Percentiles rank a stretch among this genome's conserved stretches.
Evolutionary conservation across 2,888 invertebrate species (phyloP).

Genomic region (Diaphora mendica): DNA sequence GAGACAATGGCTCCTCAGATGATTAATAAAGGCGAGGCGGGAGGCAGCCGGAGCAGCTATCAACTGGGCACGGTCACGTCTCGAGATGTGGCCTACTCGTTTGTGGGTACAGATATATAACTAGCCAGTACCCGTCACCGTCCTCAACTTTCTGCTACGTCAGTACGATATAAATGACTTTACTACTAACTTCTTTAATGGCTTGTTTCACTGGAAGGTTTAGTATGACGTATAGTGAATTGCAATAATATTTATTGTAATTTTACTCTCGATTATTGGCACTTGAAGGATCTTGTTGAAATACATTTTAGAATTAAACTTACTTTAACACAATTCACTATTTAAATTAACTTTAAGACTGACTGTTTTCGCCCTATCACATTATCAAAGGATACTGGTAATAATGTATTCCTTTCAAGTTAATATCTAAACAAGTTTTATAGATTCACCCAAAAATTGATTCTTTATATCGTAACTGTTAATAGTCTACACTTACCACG

Average conservation of each 20-base stretch:
- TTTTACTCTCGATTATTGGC: background rate
- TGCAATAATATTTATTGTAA: background rate
- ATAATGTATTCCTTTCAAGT: background rate
- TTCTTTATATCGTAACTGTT: background rate
- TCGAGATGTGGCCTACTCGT: background rate
- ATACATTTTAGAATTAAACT: too few species aligned
- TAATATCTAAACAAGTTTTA: background rate
- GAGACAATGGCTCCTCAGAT: conserved; percentile 45
- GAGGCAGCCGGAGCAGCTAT: conserved; percentile 5
- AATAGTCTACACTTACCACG: background rate
- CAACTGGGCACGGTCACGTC: conserved; percentile 11
- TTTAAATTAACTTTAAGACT: too few species aligned
- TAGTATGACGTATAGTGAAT: background rate
- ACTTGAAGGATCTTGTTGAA: too few species aligned
- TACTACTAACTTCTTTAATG: background rate
- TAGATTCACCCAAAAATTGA: background rate
- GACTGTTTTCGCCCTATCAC: background rate
- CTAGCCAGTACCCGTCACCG: conserved; percentile 1
- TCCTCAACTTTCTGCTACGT: background rate
- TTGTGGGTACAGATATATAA: background rate
- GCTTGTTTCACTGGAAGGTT: background rate
- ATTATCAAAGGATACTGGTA: background rate
- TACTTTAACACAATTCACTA: too few species aligned
- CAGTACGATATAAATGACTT: background rate
- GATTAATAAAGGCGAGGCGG: conserved; percentile 27